A percentile compares a stretch with the other conserved stretches of the same genome.
These are phyloP conservation scores for Heliconius himera DNA, from an alignment of 1,140 invertebrate genomes.

Conservation along the genomic window DNA sequence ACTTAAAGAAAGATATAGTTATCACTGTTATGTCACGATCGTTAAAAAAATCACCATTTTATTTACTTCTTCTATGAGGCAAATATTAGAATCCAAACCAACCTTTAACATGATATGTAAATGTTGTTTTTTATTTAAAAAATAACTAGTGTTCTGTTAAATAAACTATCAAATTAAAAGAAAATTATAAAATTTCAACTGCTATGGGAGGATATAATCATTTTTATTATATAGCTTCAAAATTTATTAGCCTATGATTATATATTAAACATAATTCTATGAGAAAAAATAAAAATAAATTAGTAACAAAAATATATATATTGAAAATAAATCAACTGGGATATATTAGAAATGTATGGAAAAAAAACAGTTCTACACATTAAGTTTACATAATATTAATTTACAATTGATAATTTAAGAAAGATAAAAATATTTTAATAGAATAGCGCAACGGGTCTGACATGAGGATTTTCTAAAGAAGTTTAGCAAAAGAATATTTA, in stretches of 20 bases:
- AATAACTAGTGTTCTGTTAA: not conserved
- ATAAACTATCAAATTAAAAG: not conserved
- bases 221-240: not conserved
- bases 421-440: no score
- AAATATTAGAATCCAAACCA: not conserved
- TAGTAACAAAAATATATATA: conserved; percentile 38
- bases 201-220: not conserved
- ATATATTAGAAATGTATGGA: not conserved
- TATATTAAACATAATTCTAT: conserved; percentile 14
- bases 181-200: not conserved
- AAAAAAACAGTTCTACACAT: not conserved
- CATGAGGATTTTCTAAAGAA: no score
- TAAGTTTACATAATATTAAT: not conserved
- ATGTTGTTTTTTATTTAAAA: not conserved
- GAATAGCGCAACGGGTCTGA: no score
- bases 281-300: conserved; percentile 31
- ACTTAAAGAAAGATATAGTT: no score
- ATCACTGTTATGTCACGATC: not conserved
- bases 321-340: not conserved
- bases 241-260: conserved; percentile 1
- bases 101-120: not conserved
- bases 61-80: not conserved
- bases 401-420: not conserved
- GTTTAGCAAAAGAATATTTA: no score
- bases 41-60: not conserved